Conservation (phyloP, 2,797 vertebrate genomes). For the Microctenopoma lineatum region DNA sequence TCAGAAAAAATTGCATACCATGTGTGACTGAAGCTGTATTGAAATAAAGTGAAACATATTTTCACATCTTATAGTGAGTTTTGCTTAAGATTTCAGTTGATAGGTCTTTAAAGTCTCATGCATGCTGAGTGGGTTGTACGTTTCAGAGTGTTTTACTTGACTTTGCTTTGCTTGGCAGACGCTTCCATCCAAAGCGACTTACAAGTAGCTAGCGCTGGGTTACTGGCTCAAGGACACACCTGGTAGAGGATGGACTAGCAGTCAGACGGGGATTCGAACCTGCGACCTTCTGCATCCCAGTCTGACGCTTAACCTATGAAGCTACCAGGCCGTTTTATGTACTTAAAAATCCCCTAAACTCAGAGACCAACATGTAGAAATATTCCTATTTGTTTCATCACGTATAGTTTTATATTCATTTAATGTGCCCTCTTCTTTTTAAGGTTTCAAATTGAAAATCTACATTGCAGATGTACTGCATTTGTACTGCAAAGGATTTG, state of each 20-base stretch:
- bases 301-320: too few species aligned
- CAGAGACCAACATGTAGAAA: constrained; percentile 8
- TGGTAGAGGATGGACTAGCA: too few species aligned
- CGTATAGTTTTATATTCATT: constrained; percentile 18
- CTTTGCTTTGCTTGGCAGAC: too few species aligned
- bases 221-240: too few species aligned
- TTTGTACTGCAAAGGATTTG: constrained; percentile 62
- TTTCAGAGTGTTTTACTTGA: not conserved
- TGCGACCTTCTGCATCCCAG: too few species aligned
- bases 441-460: constrained; percentile 50
- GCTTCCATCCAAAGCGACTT: too few species aligned
- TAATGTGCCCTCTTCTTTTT: constrained; percentile 29
- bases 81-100: constrained; percentile 23
- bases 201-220: too few species aligned
- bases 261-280: too few species aligned
- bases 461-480: constrained; percentile 33
- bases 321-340: too few species aligned
- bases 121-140: not conserved
- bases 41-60: constrained; percentile 67
- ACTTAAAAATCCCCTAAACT: constrained; percentile 6
- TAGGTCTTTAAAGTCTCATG: constrained; percentile 16
- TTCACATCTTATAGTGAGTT: constrained; percentile 42
- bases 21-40: constrained; percentile 48
- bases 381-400: constrained; percentile 5
- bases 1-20: constrained; percentile 56